Base-by-base conservation (phyloP, 2,113 vertebrate species). In the Arenaria interpres region DNA sequence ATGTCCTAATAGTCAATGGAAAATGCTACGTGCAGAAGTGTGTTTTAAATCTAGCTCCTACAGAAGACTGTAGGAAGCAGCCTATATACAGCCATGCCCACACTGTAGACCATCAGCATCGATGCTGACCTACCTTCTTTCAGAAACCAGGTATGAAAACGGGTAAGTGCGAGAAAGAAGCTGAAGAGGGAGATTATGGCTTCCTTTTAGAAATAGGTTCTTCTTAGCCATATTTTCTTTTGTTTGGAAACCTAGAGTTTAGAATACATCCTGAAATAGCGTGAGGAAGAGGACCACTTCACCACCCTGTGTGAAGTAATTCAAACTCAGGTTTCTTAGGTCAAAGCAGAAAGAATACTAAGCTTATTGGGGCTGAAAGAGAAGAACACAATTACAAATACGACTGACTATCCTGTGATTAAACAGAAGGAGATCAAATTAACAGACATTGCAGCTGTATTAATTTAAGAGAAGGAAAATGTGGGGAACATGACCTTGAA, bases 81-180 rank as follows among this genome's bases (percentile, higher is more conserved):
- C 0, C 0, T 51, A 25, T 32, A 37, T 8, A 4, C 6, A 28
- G 24, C 57, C n/a, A 57, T 37, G 7, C 21, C 50, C 25, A 12
- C 12, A 43, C 2, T 67, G 41, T 43, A 28, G 19, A 15, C 17
- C 32, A n/a, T 9, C 45, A 46, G 45, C 45, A 46, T 46, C 21
- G 28, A 59, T 57, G 18, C 4, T 3, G 3, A 35, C 21, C 8
- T 74, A 27, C 27, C 10, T 43, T 46, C 15, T 43, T 85, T 54
- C 33, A 78, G 33, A 82, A 77, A 30, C 9, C 0, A 1, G 14
- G 51, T 46, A 2, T 33, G 37, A 82, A 73, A 16, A 57, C 22
- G 10, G 13, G 6, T 48, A 67, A 54, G 4, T 9, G 24, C 37
- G 30, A 91, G 13, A 54, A 88, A 48, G 51, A 48, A 89, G 23